Conservation (phyloP, 2,113 vertebrate genomes). For the Meriones unguiculatus region DNA sequence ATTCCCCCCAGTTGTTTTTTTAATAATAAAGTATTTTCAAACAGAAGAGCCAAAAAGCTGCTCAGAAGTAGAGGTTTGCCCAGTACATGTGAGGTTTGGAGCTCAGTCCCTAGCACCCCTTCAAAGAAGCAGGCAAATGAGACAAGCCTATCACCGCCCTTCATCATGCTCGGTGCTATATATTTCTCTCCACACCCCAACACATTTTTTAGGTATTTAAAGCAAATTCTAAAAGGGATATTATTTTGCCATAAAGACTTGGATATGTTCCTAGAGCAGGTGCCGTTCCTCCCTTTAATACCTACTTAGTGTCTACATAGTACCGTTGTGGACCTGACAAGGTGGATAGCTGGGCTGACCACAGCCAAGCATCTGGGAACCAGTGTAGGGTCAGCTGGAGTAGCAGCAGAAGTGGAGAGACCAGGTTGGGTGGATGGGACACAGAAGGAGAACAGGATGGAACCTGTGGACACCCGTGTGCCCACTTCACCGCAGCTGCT, state of each 20-base stretch:
- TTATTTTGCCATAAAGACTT: not conserved
- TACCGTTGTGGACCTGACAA: not conserved
- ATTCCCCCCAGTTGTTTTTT: not conserved
- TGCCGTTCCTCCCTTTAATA: not conserved
- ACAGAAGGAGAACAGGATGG: not conserved
- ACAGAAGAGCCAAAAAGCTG: not conserved
- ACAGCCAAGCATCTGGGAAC: not conserved
- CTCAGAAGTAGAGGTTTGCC: not conserved
- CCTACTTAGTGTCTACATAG: too few species aligned
- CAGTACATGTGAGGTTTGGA: not conserved
- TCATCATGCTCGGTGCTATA: not conserved
- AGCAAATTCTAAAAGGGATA: not conserved
- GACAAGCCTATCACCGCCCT: accelerated
- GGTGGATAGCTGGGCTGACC: not conserved
- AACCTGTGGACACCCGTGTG: not conserved
- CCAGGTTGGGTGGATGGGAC: not conserved
- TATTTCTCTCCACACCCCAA: not conserved
- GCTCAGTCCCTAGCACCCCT: not conserved
- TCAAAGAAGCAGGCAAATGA: not conserved
- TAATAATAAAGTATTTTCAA: not conserved
- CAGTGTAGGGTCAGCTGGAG: not conserved
- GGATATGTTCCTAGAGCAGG: not conserved
- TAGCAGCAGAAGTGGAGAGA: not conserved
- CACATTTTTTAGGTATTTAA: not conserved
- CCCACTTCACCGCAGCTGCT: not conserved